Base-by-base conservation (phyloP, 1,140 invertebrate species). In the Anastrepha obliqua region DNA sequence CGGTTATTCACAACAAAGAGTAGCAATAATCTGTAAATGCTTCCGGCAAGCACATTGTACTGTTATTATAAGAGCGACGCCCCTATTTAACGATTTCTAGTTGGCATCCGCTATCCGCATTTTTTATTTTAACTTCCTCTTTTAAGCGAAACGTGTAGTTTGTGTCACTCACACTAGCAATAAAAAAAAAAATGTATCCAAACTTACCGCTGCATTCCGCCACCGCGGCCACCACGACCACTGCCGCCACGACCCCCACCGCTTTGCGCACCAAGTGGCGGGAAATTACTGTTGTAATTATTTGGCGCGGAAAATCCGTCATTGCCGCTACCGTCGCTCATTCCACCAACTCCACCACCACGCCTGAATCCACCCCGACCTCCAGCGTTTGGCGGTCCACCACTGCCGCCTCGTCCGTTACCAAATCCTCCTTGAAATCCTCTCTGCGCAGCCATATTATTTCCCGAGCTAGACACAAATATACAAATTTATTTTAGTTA, bases 291-390 rank as follows among this genome's bases (percentile, higher is more conserved):
- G 11, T 51, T 85, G 58, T 89, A 74, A 87, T 85, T 86, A 17
- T 11, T 58, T 15, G 29, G 59, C 47, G 47, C 74, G 0, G 74
- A 55, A 81, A 81, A 81, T 20, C 74, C 42, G 51, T 81, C 74
- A 55, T 58, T 51, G 2, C 17, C 42, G 7, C 9, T 7, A 15
- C 90, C 88, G 88, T 92, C 90, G 62, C 91, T 90, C 13, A 90
- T 88, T 87, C 92, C 90, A 81, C 91, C 90, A 70, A 91, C 90
- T 6, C 87, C 89, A 78, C 90, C 93, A 17, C 92, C 93, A 85
- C 90, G 91, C 78, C 91, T 90, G 87, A 93, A 93, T 60, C 91
- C 90, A 81, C 93, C 91, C 2, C 93, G 91, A 60, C 94, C 90
- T 86, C 91, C 94, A 88, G 91, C 91, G 67, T 51, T 20, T 20